Base-by-base conservation (phyloP, 1,140 invertebrate genomes). In the Daktulosphaira vitifoliae region DNA sequence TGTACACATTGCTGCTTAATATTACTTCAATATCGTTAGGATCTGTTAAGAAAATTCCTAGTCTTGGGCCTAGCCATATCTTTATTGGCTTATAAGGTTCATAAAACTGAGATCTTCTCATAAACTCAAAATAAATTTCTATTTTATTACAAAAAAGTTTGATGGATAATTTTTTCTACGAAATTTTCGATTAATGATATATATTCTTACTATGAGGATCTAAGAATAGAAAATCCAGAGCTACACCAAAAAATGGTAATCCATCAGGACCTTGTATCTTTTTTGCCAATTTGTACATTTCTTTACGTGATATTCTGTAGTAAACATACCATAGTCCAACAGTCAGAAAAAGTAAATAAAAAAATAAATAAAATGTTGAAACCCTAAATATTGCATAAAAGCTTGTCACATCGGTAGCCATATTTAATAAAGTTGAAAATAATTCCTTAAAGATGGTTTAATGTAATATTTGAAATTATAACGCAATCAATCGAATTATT, bases 241-340 rank as follows among this genome's bases (percentile, higher is more conserved):
- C 81, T 67, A 86, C 87, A 68, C 87, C 87, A 33, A 89, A 68
- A 0, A 89, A 56, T 0, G 87, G 87, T 6, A 80, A 74, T 9
- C 85, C 85, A 4, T 73, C 70, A 0, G 86, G 86, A 69, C 87
- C 87, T 3, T 82, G 82, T 22, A 90, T 70, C 70, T 84, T 84
- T 2, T 81, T 81, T 0, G 84, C 86, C 37, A 88, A 73, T 72
- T 87, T 81, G 54, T 85, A 75, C 73, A 89, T 73, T 68, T 84
- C 82, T 20, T 80, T 76, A 20, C 84, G 78, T 0, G 83, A 85
- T 65, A 88, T 75, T 38, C 81, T 79, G 81, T 84, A 89, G 74
- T 89, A 89, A 22, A 81, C 76, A 72, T 82, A 85, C 75, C 80
- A 87, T 9, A 89, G 76, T 0, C 83, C 71, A 7, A 86, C 6